These are phyloP conservation scores for Euclidia mi DNA, from an alignment of 2,888 invertebrate genomes.

Conservation along the genomic window DNA sequence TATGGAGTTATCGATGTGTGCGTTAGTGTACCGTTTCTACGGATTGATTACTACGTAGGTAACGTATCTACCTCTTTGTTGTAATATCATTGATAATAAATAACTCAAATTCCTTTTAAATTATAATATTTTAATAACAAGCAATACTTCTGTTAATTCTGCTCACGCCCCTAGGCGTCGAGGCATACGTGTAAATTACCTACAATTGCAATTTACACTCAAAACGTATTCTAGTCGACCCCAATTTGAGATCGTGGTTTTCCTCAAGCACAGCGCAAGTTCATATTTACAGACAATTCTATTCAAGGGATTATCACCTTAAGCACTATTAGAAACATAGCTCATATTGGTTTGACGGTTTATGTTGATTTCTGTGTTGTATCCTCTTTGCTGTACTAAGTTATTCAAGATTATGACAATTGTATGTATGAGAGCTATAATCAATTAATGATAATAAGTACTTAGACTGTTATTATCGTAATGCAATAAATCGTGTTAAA, in stretches of 20 bases:
- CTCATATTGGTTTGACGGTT: slow-evolving; percentile 3
- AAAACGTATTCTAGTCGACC: slow-evolving; percentile 8
- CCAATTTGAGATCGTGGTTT: slow-evolving; percentile 24
- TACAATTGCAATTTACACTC: slow-evolving; percentile 1
- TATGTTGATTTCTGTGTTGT: background rate
- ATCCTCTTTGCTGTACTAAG: background rate
- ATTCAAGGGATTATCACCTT: background rate
- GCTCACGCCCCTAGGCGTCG: too few species aligned
- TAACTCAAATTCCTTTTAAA: too few species aligned
- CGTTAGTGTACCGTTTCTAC: too few species aligned
- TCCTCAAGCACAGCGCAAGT: slow-evolving; percentile 11
- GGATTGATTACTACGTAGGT: too few species aligned
- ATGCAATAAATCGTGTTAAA: slow-evolving; percentile 18
- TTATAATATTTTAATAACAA: too few species aligned
- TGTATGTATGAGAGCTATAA: slow-evolving; percentile 10
- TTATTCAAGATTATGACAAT: slow-evolving; percentile 17
- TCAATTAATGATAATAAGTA: slow-evolving; percentile 4
- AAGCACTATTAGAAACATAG: accelerated
- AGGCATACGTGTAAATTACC: background rate
- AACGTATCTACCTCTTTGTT: too few species aligned
- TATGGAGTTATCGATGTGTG: too few species aligned
- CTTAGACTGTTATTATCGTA: slow-evolving; percentile 25
- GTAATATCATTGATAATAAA: too few species aligned
- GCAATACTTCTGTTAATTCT: too few species aligned
- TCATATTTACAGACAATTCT: background rate